A percentile compares a stretch with the other conserved stretches of the same genome.
phyloP scores from a whole-genome alignment of 1,140 invertebrate species.

The Onthophagus taurus region DNA sequence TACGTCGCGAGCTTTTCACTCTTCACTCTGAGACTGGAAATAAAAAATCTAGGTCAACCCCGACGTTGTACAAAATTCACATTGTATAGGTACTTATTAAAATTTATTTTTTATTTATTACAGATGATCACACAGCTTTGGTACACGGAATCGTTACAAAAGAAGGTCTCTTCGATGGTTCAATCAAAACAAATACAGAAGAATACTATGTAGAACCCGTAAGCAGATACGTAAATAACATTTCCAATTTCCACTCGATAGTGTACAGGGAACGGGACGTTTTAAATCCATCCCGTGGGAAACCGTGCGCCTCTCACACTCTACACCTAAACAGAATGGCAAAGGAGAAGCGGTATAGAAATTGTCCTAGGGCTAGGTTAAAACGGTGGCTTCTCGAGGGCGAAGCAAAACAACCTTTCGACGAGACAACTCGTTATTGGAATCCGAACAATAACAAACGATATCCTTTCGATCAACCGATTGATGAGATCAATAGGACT shows the following conservation, averaged over 20 bases:
- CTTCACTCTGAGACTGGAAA: too few relatives aligned
- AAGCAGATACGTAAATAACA: conserved; percentile 53
- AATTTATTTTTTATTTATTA: conserved; percentile 35
- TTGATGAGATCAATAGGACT: conserved; percentile 28
- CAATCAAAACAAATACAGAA: conserved; percentile 62
- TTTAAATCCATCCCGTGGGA: conserved; percentile 43
- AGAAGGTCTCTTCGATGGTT: conserved; percentile 83
- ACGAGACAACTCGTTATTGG: conserved; percentile 21
- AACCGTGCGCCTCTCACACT: conserved; percentile 47
- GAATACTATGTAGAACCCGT: conserved; percentile 83
- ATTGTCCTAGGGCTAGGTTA: conserved; percentile 9
- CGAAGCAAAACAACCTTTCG: conserved; percentile 31
- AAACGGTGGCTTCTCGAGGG: conserved; percentile 40
- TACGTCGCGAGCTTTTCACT: too few relatives aligned
- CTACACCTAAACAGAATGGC: conserved; percentile 41
- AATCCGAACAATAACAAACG: conserved; percentile 23
- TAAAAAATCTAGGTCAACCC: too few relatives aligned
- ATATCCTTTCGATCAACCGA: conserved; percentile 24
- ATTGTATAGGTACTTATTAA: too few relatives aligned
- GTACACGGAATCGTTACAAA: conserved; percentile 78
- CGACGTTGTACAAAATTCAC: too few relatives aligned
- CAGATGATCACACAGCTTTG: conserved; percentile 74
- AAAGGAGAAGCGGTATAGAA: conserved; percentile 7
- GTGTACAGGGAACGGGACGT: conserved; percentile 78
- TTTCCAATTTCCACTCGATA: conserved; percentile 62